These are phyloP conservation scores for Periphyllus acericola DNA, from an alignment of 2,888 invertebrate species.

Conservation along the genomic window DNA sequence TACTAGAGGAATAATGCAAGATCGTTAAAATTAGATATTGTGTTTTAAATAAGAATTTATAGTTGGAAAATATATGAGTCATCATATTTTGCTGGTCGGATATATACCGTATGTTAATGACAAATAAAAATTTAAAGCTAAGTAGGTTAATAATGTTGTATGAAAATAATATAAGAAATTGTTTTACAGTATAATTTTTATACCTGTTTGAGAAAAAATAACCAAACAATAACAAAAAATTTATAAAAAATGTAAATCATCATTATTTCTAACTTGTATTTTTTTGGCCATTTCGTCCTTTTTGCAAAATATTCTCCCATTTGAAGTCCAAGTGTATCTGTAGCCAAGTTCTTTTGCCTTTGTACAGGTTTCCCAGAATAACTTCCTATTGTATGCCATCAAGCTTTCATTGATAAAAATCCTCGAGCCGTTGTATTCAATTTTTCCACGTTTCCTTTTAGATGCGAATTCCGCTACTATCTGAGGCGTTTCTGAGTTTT, in stretches of 20 bases:
- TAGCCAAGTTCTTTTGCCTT: no score
- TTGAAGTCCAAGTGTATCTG: neutral
- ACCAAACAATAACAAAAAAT: neutral
- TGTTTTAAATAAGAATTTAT: no score
- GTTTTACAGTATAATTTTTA: neutral
- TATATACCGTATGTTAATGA: neutral
- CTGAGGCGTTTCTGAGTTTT: neutral
- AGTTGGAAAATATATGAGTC: neutral
- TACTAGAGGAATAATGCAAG: no score
- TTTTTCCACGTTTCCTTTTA: neutral
- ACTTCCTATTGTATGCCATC: no score
- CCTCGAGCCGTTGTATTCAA: no score
- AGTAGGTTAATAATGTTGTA: no score
- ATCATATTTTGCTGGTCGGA: neutral
- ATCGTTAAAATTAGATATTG: neutral
- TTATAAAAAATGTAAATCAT: conserved; percentile 5
- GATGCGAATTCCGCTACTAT: neutral
- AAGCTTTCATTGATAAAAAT: no score
- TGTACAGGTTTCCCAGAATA: no score
- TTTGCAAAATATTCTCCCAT: conserved; percentile 12
- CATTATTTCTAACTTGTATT: neutral
- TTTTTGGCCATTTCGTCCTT: neutral
- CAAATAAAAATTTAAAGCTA: neutral
- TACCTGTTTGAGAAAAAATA: no score
- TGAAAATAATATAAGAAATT: conserved; percentile 1